Base-by-base conservation (phyloP, 2,113 vertebrate species). In the Hippocampus comes region DNA sequence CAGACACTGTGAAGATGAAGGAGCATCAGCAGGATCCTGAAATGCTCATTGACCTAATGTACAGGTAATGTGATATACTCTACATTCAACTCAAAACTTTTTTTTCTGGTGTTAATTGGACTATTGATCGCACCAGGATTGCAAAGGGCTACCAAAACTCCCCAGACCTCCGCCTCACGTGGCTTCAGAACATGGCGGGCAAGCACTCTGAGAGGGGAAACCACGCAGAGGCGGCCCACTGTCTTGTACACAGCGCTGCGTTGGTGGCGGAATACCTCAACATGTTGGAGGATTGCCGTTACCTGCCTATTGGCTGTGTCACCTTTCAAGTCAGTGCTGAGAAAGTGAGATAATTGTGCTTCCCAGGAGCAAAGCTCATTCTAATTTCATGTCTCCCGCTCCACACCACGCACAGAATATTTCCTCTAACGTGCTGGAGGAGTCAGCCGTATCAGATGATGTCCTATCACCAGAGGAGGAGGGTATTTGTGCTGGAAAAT, bases 1-100 rank as follows among this genome's bases (percentile, higher is more conserved):
- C 95, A 0, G 95, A 97, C 87, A 97, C 96, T 0, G 96, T 96
- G 38, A 97, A 96, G 84, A 97, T 97, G 96, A 97, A 97, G 78
- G 96, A 96, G 63, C 94, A 97, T 72, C 95, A 96, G 85, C 94
- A 96, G 70, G 95, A 97, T 82, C 95, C 96, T 0, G 96, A 97
- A 88, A 97, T 97, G 96, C 93, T 97, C 63, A 89, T 96, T 0
- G 96, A 97, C 83, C 91, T 97, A 25, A 97, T 97, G 96, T 96
- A 97, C 92, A 93, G 96, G 95, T 95, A 82, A 68, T 25, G 63
- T 0, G 79, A 69, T 30, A 60, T 0, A 0, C 15, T 34, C 8
- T 17, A 9, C 2, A 38, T 55, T 23, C 12, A 25, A 1, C 20
- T 23, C 20, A 25, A 5, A n/a, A 34, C 11, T 42, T 42, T 8